phyloP scores from a whole-genome alignment of 2,113 vertebrate genomes.

The Ailuropoda melanoleuca region DNA sequence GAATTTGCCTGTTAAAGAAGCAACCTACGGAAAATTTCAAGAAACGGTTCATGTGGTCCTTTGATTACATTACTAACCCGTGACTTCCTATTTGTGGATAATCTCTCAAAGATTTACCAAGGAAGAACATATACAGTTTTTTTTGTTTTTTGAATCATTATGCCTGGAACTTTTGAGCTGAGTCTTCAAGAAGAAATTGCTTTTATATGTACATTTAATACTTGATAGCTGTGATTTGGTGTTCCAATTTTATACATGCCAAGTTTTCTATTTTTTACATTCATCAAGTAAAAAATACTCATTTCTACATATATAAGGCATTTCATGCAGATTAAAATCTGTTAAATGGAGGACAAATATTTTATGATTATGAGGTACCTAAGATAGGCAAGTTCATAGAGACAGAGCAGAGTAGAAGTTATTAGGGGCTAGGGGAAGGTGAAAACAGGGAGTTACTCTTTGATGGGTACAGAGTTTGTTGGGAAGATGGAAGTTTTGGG shows the following conservation, averaged over 20 bases:
- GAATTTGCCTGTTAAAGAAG: constrained; percentile 43
- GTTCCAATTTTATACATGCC: not conserved
- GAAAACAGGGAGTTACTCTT: not conserved
- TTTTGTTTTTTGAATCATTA: not conserved
- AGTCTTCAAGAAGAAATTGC: not conserved
- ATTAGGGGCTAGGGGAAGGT: not conserved
- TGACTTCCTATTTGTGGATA: not conserved
- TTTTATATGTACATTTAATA: not conserved
- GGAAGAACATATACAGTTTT: not conserved
- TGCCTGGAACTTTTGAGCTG: not conserved
- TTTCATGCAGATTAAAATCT: not conserved
- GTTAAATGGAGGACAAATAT: not conserved
- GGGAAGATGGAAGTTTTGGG: not conserved
- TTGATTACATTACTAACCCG: not conserved
- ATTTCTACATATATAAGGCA: not conserved
- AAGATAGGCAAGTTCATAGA: not conserved
- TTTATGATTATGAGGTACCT: not conserved
- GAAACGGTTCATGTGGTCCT: not conserved
- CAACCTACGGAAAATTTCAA: constrained; percentile 42
- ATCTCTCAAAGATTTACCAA: constrained; percentile 1
- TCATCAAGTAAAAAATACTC: not conserved
- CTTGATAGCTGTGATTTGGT: not conserved
- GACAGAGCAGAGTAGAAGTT: not conserved
- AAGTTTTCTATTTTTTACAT: not conserved
- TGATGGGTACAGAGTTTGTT: not conserved